These are phyloP conservation scores for Acrocephalus arundinaceus DNA, from an alignment of 2,113 vertebrate genomes.

Conservation along the genomic window DNA sequence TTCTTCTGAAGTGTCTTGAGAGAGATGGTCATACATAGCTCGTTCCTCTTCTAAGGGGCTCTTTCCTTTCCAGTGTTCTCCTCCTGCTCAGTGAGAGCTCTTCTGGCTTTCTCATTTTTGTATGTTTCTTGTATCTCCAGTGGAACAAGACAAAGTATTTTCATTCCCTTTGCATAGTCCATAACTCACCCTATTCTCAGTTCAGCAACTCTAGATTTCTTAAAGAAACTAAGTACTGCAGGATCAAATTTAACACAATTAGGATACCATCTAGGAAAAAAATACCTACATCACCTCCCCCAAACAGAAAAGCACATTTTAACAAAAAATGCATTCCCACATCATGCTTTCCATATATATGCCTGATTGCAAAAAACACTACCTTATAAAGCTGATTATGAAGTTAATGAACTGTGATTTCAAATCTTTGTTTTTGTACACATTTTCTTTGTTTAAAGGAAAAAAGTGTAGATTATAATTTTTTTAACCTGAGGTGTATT, in stretches of 20 bases:
- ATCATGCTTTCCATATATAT: not conserved
- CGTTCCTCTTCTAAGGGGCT: not conserved
- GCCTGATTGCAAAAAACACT: not conserved
- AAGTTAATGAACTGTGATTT: not conserved
- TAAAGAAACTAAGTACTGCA: not conserved
- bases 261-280: not conserved
- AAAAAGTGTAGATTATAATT: not conserved
- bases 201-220: not conserved
- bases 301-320: not conserved
- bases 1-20: constrained; percentile 24
- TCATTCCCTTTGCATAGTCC: constrained; percentile 10
- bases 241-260: not conserved
- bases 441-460: not conserved
- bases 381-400: not conserved
- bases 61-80: not conserved
- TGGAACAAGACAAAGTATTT: not conserved
- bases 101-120: not conserved
- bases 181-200: not conserved
- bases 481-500: not conserved
- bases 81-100: not conserved
- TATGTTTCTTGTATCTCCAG: not conserved
- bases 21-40: not conserved
- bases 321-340: not conserved
- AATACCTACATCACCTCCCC: not conserved
- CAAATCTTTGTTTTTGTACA: not conserved